These are phyloP conservation scores for Odontesthes bonariensis DNA, from an alignment of 2,113 vertebrate species.

Conservation along the genomic window DNA sequence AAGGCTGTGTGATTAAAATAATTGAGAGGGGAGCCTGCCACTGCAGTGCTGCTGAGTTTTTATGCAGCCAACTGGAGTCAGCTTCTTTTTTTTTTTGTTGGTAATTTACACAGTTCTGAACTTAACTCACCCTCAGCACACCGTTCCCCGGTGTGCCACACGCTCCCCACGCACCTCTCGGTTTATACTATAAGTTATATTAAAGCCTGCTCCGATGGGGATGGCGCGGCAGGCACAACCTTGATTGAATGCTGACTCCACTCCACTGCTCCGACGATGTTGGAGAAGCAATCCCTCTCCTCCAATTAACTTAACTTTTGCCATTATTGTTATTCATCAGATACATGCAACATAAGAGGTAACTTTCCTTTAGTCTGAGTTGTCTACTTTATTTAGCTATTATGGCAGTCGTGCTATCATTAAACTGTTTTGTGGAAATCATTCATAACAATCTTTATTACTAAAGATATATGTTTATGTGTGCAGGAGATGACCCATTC, in stretches of 20 bases:
- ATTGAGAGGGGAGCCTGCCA: constrained; percentile 35
- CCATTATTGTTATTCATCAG: constrained; percentile 34
- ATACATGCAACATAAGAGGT: background rate
- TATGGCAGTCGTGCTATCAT: background rate
- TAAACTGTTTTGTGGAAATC: background rate
- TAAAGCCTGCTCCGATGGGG: constrained; percentile 32
- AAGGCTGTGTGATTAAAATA: constrained; percentile 40
- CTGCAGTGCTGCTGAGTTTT: constrained; percentile 24
- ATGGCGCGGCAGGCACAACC: constrained; percentile 14
- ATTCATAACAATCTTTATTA: background rate
- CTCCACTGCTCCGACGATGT: constrained; percentile 37
- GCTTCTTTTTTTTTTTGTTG: constrained; percentile 54
- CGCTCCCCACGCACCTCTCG: constrained; percentile 25
- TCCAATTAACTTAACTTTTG: constrained; percentile 22
- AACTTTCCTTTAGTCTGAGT: background rate
- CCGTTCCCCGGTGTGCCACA: constrained; percentile 47
- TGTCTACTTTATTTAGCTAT: background rate
- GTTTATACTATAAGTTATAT: constrained; percentile 35
- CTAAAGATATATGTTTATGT: constrained; percentile 12
- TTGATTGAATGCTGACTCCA: constrained; percentile 62
- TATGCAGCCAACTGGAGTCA: constrained; percentile 54
- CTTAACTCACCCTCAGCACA: constrained; percentile 35
- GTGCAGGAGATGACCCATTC: constrained; percentile 91
- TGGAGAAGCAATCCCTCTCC: constrained; percentile 31
- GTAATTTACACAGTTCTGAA: constrained; percentile 49